Evolutionary conservation across 1,140 invertebrate genomes (phyloP).

Genomic region (Zaprionus camerounensis): DNA sequence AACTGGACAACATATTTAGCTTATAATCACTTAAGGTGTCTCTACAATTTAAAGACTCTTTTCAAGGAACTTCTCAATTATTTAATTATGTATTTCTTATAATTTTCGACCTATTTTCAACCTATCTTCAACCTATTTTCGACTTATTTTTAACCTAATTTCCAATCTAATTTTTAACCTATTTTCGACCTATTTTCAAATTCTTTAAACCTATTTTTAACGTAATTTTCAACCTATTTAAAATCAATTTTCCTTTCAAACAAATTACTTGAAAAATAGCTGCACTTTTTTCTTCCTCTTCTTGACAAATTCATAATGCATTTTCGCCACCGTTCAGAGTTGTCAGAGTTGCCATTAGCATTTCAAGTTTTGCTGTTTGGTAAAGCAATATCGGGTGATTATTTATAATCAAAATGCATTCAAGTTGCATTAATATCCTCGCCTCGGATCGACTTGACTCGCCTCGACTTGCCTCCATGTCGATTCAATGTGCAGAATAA

Average conservation of each 20-base stretch:
- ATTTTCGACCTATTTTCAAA: too few species aligned
- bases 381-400: constrained; percentile 2
- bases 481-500: constrained; percentile 35
- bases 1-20: too few species aligned
- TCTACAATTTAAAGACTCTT: too few species aligned
- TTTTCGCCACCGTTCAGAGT: background rate
- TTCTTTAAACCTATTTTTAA: background rate
- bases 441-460: background rate
- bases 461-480: background rate
- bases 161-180: too few species aligned
- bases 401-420: constrained; percentile 6
- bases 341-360: constrained; percentile 6
- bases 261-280: background rate
- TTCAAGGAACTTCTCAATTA: too few species aligned
- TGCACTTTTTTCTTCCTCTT: background rate
- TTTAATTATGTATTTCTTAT: too few species aligned
- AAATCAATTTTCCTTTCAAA: background rate
- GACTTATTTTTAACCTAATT: background rate
- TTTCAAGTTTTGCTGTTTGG: background rate
- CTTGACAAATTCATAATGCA: constrained; percentile 7
- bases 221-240: background rate
- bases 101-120: too few species aligned
- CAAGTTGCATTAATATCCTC: constrained; percentile 7
- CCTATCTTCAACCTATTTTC: too few species aligned
- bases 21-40: too few species aligned